Evolutionary conservation across 2,888 invertebrate genomes (phyloP), one percentile per base, ranked within the genome.

Genomic region (Drosophila fulvimacula): DNA sequence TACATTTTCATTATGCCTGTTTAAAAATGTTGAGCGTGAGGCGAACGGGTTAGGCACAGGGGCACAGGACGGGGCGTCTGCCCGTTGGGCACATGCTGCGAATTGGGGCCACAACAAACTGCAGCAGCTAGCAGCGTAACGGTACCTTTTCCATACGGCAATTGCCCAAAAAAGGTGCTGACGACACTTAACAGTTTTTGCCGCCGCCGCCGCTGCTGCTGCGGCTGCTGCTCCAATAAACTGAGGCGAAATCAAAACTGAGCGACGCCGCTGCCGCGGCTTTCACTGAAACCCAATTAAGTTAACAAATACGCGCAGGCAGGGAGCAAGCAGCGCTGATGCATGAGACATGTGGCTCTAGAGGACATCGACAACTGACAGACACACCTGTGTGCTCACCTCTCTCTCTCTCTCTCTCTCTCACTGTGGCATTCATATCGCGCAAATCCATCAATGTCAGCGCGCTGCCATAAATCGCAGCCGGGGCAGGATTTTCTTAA

Each of bases 201-300:
- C 46, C 42, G 51, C 36, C 19, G 24, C 46, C 42, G 51, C 36
- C 19, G 27, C 58, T 19, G 55, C 32, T 61, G 57, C 49, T 48
- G 56, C 24, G 13, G 27, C 55, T 42, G 55, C 38, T 68, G 57
- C 49, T 48, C 32, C 70, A 65, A 65, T 68, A 67, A 79, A 68
- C 59, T 42, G 49, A 42, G 34, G 53, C 55, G 74, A 69, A 69
- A 78, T 73, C 57, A 60, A 57, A 65, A 48, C 59, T n/a, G 61
- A 42, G 30, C 34, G 19, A 30, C 11, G 48, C n/a, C 44, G 4
- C 19, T 5, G 41, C 11, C 5, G 64, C 27, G 49, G 71, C 73
- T 76, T 76, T 76, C 76, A 64, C 69, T 76, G 64, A 70, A 79
- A 80, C 81, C 70, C 76, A 79, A 80, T 79, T 79, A 79, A 79